phyloP scores from a whole-genome alignment of 2,888 invertebrate species.

The Tribolium freemani region DNA sequence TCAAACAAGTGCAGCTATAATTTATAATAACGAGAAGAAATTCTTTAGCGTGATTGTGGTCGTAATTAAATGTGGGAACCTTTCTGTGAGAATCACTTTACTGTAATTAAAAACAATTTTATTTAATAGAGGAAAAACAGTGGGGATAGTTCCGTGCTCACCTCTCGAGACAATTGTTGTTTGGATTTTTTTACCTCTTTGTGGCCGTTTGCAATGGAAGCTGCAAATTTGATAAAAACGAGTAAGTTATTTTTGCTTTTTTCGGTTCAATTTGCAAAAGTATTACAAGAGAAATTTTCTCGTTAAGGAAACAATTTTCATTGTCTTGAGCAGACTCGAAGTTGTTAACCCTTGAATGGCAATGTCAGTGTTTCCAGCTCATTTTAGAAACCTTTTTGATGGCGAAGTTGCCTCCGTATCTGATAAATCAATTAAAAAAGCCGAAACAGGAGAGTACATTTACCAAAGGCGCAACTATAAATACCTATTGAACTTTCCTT shows the following conservation, averaged over 20 bases:
- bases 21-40: neutral
- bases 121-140: neutral
- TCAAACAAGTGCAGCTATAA: neutral
- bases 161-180: neutral
- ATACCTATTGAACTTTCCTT: neutral
- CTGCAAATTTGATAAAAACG: neutral
- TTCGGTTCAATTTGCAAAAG: neutral
- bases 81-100: constrained; percentile 4
- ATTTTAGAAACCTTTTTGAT: neutral
- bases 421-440: neutral
- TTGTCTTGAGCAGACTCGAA: no score
- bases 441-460: neutral
- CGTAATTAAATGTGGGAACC: constrained; percentile 6
- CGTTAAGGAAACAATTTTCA: no score
- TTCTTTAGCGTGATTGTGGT: neutral
- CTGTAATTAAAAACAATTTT: constrained; percentile 4
- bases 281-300: neutral
- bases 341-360: no score
- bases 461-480: neutral
- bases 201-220: neutral
- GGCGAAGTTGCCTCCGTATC: neutral
- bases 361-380: no score
- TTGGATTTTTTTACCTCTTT: neutral
- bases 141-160: neutral
- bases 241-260: neutral